Evolutionary conservation across 2,797 vertebrate genomes (phyloP).

Genomic region (Lemur catta): DNA sequence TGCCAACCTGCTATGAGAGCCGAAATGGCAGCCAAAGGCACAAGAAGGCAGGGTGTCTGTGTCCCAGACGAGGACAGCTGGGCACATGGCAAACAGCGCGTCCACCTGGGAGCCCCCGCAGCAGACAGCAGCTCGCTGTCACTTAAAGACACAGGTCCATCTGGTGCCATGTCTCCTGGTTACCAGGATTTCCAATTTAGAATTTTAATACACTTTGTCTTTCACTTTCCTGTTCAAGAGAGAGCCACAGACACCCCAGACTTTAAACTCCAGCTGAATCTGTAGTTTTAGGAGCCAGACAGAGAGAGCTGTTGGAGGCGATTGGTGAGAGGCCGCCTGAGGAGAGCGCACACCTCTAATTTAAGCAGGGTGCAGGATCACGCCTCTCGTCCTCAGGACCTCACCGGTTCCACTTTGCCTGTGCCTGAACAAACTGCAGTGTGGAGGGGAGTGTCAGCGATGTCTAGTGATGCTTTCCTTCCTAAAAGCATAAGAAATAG

Average conservation of each 20-base stretch:
- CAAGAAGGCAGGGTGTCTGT: neutral
- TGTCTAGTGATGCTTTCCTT: accelerated
- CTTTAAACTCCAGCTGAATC: neutral
- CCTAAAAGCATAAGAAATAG: accelerated
- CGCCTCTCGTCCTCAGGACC: neutral
- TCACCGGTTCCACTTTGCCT: neutral
- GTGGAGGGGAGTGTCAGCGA: accelerated
- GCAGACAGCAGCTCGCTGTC: constrained; percentile 41
- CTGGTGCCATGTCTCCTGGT: constrained; percentile 47
- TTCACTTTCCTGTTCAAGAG: neutral
- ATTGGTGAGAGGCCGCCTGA: neutral
- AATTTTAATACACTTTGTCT: constrained; percentile 40
- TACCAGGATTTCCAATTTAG: constrained; percentile 30
- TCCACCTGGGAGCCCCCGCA: constrained; percentile 49
- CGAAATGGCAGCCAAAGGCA: neutral
- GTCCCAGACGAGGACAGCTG: constrained; percentile 9
- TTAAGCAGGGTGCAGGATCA: neutral
- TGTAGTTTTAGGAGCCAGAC: neutral
- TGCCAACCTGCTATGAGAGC: neutral
- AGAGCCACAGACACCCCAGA: neutral
- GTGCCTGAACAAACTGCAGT: neutral
- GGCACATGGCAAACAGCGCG: neutral
- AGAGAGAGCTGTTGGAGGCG: neutral
- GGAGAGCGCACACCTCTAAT: neutral
- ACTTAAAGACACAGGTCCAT: constrained; percentile 42